Conservation (phyloP, 2,888 invertebrate genomes). For the Brachycybe producta region DNA sequence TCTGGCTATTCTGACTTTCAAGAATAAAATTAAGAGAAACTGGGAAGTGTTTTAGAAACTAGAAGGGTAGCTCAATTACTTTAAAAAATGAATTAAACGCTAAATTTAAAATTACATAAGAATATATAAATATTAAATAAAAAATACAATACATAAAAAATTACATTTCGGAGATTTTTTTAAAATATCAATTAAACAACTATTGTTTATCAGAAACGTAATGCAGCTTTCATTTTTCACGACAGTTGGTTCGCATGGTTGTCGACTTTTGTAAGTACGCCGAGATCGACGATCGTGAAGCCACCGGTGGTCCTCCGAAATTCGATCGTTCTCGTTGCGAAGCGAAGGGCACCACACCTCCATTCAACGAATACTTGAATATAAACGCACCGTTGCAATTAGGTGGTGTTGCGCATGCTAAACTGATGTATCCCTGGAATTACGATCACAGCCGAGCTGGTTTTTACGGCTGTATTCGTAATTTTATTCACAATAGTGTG, state of each 20-base stretch:
- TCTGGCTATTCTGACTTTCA: no score
- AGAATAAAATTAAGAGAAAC: no score
- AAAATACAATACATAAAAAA: no score
- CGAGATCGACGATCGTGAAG: constrained; percentile 75
- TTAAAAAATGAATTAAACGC: no score
- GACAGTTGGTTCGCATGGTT: constrained; percentile 67
- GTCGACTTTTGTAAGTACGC: constrained; percentile 87
- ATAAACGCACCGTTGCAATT: constrained; percentile 90
- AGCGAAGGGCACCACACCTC: constrained; percentile 75
- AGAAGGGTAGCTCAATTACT: no score
- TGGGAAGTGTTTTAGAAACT: no score
- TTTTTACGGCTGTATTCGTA: constrained; percentile 91
- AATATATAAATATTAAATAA: no score
- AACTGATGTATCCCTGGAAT: constrained; percentile 18
- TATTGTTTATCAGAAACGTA: no score
- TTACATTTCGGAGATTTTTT: no score
- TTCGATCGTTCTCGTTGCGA: constrained; percentile 84
- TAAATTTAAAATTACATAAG: no score
- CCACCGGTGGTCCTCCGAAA: constrained; percentile 64
- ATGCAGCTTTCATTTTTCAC: not conserved
- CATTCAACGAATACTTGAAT: constrained; percentile 90
- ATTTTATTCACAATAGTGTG: constrained; percentile 85
- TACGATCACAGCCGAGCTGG: constrained; percentile 35
- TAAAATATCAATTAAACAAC: no score
- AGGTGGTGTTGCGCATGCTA: constrained; percentile 75